A percentile compares a stretch with the other conserved stretches of the same genome.
These are phyloP conservation scores for Clarias gariepinus DNA, from an alignment of 2,113 vertebrate species.

Conservation along the genomic window DNA sequence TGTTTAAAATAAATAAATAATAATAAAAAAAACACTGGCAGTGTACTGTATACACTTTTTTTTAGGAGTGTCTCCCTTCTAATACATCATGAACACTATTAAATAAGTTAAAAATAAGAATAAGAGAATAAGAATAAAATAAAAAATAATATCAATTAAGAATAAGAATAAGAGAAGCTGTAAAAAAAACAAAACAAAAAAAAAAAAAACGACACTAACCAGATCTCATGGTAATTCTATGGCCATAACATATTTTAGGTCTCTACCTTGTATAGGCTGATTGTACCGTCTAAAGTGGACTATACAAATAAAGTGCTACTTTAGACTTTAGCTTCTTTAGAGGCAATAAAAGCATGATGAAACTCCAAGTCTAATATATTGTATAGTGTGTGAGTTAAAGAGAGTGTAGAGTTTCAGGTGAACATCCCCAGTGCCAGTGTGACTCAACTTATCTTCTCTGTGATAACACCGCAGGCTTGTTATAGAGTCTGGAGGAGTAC, in stretches of 20 bases:
- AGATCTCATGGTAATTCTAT: not conserved
- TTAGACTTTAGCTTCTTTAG: slow-evolving; percentile 9
- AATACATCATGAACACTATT: no score
- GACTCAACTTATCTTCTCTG: not conserved
- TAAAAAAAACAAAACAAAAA: no score
- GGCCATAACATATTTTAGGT: not conserved
- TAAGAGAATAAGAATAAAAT: no score
- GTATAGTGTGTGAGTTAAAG: not conserved
- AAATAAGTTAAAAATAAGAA: no score
- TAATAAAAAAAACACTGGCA: no score
- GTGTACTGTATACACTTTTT: no score
- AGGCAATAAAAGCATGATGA: not conserved
- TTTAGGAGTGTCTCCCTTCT: no score
- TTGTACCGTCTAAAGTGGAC: not conserved
- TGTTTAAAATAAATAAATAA: no score
- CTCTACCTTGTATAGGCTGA: not conserved
- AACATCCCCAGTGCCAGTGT: not conserved
- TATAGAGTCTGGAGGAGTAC: slow-evolving; percentile 19
- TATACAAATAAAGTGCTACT: not conserved
- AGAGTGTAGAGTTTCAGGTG: slow-evolving; percentile 6
- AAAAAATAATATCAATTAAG: no score
- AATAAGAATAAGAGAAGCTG: no score
- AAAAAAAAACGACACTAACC: not conserved
- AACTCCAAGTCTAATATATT: slow-evolving; percentile 19
- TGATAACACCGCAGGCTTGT: slow-evolving; percentile 23